Percentiles rank a stretch among this genome's conserved stretches.
These are phyloP conservation scores for Marmota flaviventris DNA, from an alignment of 2,113 vertebrate genomes.

Conservation along the genomic window DNA sequence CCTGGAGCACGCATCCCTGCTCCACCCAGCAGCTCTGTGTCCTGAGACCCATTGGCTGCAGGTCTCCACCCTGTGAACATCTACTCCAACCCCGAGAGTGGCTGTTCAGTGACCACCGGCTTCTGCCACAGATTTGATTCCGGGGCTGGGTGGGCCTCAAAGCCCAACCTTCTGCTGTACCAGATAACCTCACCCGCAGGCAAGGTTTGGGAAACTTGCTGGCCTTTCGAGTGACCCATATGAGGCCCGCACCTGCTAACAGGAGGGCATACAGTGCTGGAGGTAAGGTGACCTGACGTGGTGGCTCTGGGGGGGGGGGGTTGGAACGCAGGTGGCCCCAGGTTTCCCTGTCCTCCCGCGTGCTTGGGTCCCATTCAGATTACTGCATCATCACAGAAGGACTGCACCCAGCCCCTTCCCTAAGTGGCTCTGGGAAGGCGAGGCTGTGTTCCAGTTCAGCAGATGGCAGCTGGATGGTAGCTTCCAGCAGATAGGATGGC, in stretches of 20 bases:
- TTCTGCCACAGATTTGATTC: neutral
- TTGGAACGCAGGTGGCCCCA: neutral
- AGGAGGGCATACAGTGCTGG: neutral
- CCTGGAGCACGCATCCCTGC: rapidly evolving
- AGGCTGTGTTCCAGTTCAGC: neutral
- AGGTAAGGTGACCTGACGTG: too few relatives aligned
- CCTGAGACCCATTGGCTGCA: neutral
- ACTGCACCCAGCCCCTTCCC: neutral
- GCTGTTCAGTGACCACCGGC: rapidly evolving
- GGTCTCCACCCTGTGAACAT: neutral
- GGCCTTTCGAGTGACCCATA: neutral
- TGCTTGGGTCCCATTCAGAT: neutral
- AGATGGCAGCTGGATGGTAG: neutral
- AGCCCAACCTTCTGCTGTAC: too few relatives aligned
- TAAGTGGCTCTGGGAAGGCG: neutral
- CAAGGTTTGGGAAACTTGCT: neutral
- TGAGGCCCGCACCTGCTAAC: rapidly evolving
- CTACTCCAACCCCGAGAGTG: too few relatives aligned
- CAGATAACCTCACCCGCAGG: too few relatives aligned
- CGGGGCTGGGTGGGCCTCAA: neutral
- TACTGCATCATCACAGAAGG: rapidly evolving
- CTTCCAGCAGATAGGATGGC: neutral
- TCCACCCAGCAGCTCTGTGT: neutral
- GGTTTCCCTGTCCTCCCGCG: neutral
- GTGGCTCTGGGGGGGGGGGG: neutral